Evolutionary conservation across 2,113 vertebrate species (phyloP).

Genomic region (Egretta garzetta): DNA sequence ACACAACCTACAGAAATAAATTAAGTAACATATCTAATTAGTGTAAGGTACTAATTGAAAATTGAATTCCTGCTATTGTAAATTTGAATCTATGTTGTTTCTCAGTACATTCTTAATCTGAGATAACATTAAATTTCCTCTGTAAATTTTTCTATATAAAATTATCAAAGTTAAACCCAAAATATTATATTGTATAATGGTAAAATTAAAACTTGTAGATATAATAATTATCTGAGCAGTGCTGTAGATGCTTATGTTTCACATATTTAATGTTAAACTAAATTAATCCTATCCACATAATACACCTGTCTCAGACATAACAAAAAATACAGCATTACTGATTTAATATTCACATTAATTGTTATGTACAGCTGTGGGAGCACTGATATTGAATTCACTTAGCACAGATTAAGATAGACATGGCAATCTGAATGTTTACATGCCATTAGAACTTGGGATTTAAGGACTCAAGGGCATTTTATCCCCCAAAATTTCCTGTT

Average conservation of each 20-base stretch:
- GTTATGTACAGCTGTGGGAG: neutral
- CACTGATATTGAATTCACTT: neutral
- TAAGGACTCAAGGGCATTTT: neutral
- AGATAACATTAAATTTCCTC: neutral
- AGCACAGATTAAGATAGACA: neutral
- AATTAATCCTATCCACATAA: neutral
- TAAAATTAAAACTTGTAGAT: neutral
- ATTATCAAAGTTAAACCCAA: neutral
- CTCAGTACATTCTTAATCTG: neutral
- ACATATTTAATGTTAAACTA: neutral
- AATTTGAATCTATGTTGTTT: constrained; percentile 19
- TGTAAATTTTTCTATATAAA: neutral
- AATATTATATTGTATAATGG: neutral
- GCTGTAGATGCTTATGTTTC: neutral
- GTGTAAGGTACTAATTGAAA: constrained; percentile 44
- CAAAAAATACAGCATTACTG: neutral
- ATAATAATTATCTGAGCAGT: neutral
- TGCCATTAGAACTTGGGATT: neutral
- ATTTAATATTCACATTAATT: neutral
- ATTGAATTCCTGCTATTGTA: neutral
- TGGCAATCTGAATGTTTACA: neutral
- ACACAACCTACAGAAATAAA: constrained; percentile 43
- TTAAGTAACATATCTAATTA: constrained; percentile 18
- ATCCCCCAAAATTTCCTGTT: neutral
- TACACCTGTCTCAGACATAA: neutral